phyloP scores from a whole-genome alignment of 2,797 vertebrate species.

The Lutjanus campechanus region DNA sequence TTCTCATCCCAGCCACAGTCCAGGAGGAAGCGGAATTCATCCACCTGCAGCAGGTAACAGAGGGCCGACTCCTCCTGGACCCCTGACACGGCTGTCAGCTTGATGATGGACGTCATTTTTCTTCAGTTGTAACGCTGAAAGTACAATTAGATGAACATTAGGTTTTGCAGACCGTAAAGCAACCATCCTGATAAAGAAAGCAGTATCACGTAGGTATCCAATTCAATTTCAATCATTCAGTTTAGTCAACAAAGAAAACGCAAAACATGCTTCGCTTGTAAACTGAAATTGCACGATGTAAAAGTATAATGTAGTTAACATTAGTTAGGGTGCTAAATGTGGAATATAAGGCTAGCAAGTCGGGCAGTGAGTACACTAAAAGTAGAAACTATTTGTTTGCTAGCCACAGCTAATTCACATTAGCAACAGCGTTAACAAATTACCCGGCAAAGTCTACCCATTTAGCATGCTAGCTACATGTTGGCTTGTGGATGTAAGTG shows the following conservation, averaged over 20 bases:
- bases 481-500: not conserved
- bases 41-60: conserved; percentile 97
- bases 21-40: conserved; percentile 97
- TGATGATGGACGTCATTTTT: conserved; percentile 98
- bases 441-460: conserved; percentile 38
- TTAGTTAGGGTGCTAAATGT: not conserved
- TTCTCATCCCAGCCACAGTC: conserved; percentile 99
- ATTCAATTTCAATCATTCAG: not conserved
- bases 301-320: not conserved
- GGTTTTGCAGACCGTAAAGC: too few species aligned
- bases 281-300: fast-evolving
- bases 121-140: conserved; percentile 61
- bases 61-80: conserved; percentile 98
- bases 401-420: conserved; percentile 20
- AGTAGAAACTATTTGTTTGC: conserved; percentile 2
- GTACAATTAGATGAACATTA: not conserved
- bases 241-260: not conserved
- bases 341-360: not conserved
- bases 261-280: not conserved
- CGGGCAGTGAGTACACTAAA: not conserved
- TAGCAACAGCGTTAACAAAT: conserved; percentile 12
- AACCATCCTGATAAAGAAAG: not conserved
- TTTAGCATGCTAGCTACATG: conserved; percentile 62
- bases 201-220: too few species aligned
- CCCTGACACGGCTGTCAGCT: conserved; percentile 96